phyloP scores from a whole-genome alignment of 2,797 vertebrate genomes.

The Pseudochaenichthys georgianus region DNA sequence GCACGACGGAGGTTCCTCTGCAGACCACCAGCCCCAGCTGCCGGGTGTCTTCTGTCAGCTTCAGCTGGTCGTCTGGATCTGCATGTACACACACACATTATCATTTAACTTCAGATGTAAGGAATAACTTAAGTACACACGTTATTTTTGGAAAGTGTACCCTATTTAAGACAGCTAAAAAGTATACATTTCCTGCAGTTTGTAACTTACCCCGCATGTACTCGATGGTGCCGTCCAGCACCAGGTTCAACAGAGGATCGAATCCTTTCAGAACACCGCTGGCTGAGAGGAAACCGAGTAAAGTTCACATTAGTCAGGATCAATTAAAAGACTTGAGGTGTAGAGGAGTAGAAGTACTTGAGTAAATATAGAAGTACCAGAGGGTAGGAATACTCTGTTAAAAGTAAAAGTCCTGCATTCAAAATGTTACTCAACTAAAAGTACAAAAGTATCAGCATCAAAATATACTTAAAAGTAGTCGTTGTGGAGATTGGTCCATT shows the following conservation, averaged over 20 bases:
- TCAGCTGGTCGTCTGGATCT: slow-evolving; percentile 89
- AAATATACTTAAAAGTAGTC: too few species aligned
- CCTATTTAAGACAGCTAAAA: too few species aligned
- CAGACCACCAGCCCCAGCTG: slow-evolving; percentile 97
- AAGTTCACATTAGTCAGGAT: neutral
- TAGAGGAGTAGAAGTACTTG: too few species aligned
- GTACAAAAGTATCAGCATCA: too few species aligned
- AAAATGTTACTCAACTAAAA: too few species aligned
- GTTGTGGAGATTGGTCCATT: too few species aligned
- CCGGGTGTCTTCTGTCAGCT: slow-evolving; percentile 89
- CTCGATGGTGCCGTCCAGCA: slow-evolving; percentile 97
- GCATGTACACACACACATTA: slow-evolving; percentile 9
- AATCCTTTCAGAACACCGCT: slow-evolving; percentile 98
- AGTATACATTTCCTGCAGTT: too few species aligned
- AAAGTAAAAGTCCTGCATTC: too few species aligned
- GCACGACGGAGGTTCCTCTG: slow-evolving; percentile 96
- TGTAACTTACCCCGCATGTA: slow-evolving; percentile 93
- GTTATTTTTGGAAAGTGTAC: too few species aligned
- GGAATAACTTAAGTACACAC: too few species aligned
- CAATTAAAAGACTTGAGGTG: neutral
- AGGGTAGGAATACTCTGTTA: too few species aligned
- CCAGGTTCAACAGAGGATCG: slow-evolving; percentile 95
- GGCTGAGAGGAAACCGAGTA: slow-evolving; percentile 77
- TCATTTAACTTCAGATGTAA: neutral
- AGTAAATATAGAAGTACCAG: too few species aligned